Percentiles rank a stretch among this genome's conserved stretches.
These are phyloP conservation scores for Colletes gigas DNA, from an alignment of 1,140 invertebrate genomes.

Conservation along the genomic window DNA sequence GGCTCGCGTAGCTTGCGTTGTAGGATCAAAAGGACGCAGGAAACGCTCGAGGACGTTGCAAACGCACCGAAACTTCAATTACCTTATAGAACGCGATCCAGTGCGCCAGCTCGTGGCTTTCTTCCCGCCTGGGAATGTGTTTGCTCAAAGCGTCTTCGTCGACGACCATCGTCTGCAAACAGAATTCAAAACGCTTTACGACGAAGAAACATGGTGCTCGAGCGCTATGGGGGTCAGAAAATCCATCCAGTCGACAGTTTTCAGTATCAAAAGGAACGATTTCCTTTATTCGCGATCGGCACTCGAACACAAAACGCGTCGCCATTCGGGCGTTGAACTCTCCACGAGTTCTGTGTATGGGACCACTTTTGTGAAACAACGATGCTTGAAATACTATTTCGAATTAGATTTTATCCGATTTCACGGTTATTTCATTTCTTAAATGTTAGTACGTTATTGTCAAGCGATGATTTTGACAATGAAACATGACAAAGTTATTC, in stretches of 20 bases:
- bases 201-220: background rate
- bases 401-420: too few relatives aligned
- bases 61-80: conserved; percentile 38
- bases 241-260: background rate
- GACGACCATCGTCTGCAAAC: conserved; percentile 69
- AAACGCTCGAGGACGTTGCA: background rate
- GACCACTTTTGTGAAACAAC: too few relatives aligned
- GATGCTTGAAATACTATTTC: too few relatives aligned
- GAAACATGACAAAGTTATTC: too few relatives aligned
- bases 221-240: too few relatives aligned
- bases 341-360: too few relatives aligned
- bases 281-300: background rate
- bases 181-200: conserved; percentile 2
- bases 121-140: conserved; percentile 80
- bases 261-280: conserved; percentile 5
- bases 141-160: conserved; percentile 75
- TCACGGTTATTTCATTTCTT: too few relatives aligned
- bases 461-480: too few relatives aligned
- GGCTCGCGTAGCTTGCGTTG: too few relatives aligned
- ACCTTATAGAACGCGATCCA: conserved; percentile 85
- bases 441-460: too few relatives aligned
- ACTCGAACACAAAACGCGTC: background rate
- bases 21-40: background rate
- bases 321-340: conserved; percentile 7
- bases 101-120: conserved; percentile 83